Conservation (phyloP, 1,140 invertebrate genomes). For the Branchinecta lynchi region DNA sequence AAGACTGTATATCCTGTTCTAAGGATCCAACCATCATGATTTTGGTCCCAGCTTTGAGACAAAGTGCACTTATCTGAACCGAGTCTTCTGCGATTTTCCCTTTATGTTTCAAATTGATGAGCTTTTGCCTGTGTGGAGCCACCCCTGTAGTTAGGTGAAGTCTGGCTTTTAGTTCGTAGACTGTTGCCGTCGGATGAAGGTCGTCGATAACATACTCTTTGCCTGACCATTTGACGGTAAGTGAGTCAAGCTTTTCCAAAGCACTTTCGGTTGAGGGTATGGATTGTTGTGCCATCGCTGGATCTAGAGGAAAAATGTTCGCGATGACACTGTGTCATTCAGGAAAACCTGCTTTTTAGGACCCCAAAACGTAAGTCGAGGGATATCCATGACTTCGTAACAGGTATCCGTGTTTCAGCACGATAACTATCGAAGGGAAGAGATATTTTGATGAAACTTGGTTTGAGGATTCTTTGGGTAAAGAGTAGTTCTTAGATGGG, state of each 20-base stretch:
- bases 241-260: neutral
- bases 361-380: too few relatives aligned
- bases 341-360: too few relatives aligned
- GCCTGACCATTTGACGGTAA: slow-evolving; percentile 79
- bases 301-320: too few relatives aligned
- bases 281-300: too few relatives aligned
- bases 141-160: slow-evolving; percentile 68
- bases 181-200: slow-evolving; percentile 48
- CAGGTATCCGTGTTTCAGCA: too few relatives aligned
- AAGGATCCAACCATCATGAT: slow-evolving; percentile 94
- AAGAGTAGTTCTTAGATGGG: too few relatives aligned
- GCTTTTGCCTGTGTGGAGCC: slow-evolving; percentile 74
- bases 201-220: slow-evolving; percentile 60
- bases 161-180: slow-evolving; percentile 56
- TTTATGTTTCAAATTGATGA: slow-evolving; percentile 81
- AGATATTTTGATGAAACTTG: too few relatives aligned
- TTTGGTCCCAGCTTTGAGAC: slow-evolving; percentile 72
- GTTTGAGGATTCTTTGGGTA: too few relatives aligned
- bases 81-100: slow-evolving; percentile 66
- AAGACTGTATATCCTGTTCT: slow-evolving; percentile 61
- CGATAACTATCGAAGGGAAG: too few relatives aligned
- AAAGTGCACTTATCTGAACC: slow-evolving; percentile 47
- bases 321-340: too few relatives aligned
- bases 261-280: too few relatives aligned
- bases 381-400: too few relatives aligned